phyloP scores from a whole-genome alignment of 2,888 invertebrate genomes.

The Congeria kusceri region DNA sequence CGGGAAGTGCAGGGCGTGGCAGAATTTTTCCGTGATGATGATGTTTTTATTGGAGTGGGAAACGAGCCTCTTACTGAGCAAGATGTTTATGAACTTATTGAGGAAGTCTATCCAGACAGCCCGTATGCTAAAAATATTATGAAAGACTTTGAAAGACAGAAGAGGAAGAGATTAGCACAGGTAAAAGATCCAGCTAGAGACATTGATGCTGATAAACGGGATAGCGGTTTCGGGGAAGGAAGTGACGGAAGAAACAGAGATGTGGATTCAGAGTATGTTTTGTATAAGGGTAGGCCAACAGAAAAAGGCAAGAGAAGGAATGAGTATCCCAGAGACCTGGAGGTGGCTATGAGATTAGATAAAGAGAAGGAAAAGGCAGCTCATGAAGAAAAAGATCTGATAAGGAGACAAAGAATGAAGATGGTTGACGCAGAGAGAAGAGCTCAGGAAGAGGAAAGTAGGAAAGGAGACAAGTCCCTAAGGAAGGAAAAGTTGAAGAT shows the following conservation, averaged over 20 bases:
- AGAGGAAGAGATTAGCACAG: conserved; percentile 56
- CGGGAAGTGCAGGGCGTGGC: conserved; percentile 82
- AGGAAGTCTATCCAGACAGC: conserved; percentile 82
- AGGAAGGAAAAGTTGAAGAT: conserved; percentile 65
- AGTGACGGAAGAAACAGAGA: conserved; percentile 74
- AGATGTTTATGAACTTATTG: conserved; percentile 82
- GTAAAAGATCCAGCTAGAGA: conserved; percentile 60
- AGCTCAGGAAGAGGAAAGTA: conserved; percentile 79
- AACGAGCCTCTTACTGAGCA: conserved; percentile 76
- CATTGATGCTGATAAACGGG: conserved; percentile 73
- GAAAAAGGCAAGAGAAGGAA: conserved; percentile 66
- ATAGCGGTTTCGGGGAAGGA: conserved; percentile 79
- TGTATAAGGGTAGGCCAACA: conserved; percentile 65
- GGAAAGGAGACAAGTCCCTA: conserved; percentile 74
- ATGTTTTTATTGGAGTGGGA: conserved; percentile 82
- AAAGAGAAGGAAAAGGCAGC: conserved; percentile 74
- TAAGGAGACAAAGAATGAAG: conserved; percentile 75
- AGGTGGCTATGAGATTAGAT: conserved; percentile 70
- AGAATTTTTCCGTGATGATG: conserved; percentile 85
- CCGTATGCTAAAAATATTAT: conserved; percentile 79
- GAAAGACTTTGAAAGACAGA: conserved; percentile 80
- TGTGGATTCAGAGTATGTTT: conserved; percentile 60
- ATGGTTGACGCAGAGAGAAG: conserved; percentile 78
- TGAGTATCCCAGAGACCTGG: conserved; percentile 69
- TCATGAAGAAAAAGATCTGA: conserved; percentile 78